Percentiles rank a stretch among this genome's conserved stretches.
These are phyloP conservation scores for Trichonephila inaurata DNA, from an alignment of 1,140 invertebrate genomes.

Conservation along the genomic window DNA sequence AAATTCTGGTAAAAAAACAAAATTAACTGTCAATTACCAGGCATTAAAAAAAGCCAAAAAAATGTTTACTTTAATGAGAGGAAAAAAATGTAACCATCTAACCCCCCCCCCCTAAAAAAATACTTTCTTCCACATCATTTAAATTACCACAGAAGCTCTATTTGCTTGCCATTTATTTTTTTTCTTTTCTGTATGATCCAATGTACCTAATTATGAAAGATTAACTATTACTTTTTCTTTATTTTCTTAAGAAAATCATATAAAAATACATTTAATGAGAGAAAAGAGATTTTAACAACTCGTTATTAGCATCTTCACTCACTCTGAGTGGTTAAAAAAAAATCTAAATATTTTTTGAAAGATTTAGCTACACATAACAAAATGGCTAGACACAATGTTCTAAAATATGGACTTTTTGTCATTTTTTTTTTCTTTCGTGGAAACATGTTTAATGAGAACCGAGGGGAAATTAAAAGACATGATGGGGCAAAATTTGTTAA, in stretches of 20 bases:
- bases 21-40: no score
- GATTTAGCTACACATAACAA: neutral
- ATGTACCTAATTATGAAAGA: neutral
- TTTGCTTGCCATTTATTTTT: neutral
- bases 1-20: no score
- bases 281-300: neutral
- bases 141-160: neutral
- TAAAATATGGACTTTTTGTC: neutral
- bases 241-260: neutral
- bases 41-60: neutral
- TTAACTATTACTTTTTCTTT: neutral
- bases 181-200: neutral
- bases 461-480: slow-evolving; percentile 4
- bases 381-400: neutral
- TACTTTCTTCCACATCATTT: neutral
- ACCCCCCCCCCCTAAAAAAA: neutral
- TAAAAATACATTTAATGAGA: neutral
- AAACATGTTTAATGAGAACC: neutral
- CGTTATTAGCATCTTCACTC: neutral
- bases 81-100: neutral
- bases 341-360: neutral
- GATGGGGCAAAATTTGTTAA: neutral
- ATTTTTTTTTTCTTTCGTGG: neutral
- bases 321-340: neutral
- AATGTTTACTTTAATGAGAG: neutral